These are phyloP conservation scores for Brenthis ino DNA, from an alignment of 2,888 invertebrate species.

Conservation along the genomic window DNA sequence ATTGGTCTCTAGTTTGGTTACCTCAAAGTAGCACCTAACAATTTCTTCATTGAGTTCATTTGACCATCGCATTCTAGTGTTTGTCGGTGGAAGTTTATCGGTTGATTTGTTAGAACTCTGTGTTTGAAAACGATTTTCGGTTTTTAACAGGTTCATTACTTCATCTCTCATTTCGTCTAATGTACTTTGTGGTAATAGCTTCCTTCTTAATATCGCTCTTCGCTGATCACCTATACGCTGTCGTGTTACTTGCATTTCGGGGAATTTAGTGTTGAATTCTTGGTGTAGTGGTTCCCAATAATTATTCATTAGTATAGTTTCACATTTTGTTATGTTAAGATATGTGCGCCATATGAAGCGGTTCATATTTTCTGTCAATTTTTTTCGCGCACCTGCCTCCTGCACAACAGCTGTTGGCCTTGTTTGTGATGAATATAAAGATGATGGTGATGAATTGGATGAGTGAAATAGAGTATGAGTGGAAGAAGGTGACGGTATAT, in stretches of 20 bases:
- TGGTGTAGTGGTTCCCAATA: conserved; percentile 32
- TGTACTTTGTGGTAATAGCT: background rate
- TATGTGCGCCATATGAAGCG: conserved; percentile 28
- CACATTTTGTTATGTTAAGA: conserved; percentile 22
- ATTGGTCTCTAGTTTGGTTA: conserved; percentile 27
- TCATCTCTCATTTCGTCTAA: too few species aligned
- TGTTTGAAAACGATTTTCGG: background rate
- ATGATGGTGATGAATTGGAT: background rate
- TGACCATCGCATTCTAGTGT: conserved; percentile 24
- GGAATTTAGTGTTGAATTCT: conserved; percentile 33
- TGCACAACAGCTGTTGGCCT: conserved; percentile 18
- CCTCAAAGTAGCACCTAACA: conserved; percentile 24
- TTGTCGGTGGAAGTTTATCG: conserved; percentile 1
- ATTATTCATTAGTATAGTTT: conserved; percentile 18
- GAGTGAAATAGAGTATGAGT: background rate
- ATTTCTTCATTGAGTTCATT: conserved; percentile 32
- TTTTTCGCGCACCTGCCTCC: conserved; percentile 21
- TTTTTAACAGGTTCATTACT: too few species aligned
- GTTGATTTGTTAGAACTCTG: background rate
- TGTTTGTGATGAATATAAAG: background rate
- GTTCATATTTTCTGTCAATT: conserved; percentile 6
- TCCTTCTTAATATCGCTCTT: conserved; percentile 36
- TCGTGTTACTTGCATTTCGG: conserved; percentile 34
- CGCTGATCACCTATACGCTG: conserved; percentile 41
- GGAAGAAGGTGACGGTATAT: background rate